Evolutionary conservation across 1,140 invertebrate species (phyloP).

Genomic region (Drosophila punjabiensis): DNA sequence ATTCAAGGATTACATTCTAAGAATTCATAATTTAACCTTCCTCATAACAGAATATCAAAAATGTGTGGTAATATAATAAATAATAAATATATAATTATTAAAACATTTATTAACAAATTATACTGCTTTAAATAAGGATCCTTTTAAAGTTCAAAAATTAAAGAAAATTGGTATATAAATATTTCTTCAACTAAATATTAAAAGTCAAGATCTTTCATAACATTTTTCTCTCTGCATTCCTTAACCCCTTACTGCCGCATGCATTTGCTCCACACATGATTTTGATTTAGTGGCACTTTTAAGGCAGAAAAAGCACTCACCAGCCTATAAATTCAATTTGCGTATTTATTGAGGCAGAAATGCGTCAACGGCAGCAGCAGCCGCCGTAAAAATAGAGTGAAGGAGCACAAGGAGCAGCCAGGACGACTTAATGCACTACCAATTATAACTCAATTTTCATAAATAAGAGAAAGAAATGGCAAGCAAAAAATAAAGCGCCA

Average conservation of each 20-base stretch:
- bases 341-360: constrained; percentile 82
- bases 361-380: constrained; percentile 69
- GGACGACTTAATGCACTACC: constrained; percentile 81
- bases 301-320: constrained; percentile 69
- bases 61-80: background rate
- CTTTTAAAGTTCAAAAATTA: background rate
- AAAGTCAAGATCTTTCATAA: background rate
- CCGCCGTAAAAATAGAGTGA: constrained; percentile 6
- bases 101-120: background rate
- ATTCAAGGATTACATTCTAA: background rate
- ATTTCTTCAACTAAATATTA: background rate
- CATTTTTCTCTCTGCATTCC: constrained; percentile 11
- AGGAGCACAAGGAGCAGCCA: constrained; percentile 14
- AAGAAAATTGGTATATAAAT: background rate
- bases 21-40: background rate
- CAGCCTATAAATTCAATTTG: constrained; percentile 83
- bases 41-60: background rate
- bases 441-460: constrained; percentile 84
- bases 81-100: background rate
- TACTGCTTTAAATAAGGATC: background rate
- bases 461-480: constrained; percentile 64
- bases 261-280: constrained; percentile 69
- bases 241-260: constrained; percentile 71
- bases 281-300: constrained; percentile 85
- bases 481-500: constrained; percentile 44